Conservation (phyloP, 2,113 vertebrate genomes). For the Pseudopodoces humilis region DNA sequence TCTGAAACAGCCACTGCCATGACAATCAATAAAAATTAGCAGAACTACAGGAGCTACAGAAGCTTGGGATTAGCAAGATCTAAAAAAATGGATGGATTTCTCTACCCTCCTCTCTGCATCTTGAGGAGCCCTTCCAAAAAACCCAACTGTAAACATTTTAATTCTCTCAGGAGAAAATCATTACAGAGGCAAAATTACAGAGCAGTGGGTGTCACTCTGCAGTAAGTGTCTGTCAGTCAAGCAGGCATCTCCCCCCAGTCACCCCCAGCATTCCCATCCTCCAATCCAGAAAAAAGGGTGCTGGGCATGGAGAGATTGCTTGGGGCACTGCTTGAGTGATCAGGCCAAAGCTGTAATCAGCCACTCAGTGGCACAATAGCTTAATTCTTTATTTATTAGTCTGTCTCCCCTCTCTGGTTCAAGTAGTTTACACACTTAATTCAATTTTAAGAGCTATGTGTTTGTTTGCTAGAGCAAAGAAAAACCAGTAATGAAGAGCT, state of each 20-base stretch:
- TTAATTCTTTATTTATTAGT: background rate
- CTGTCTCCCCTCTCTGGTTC: background rate
- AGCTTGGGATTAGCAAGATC: background rate
- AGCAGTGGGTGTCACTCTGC: background rate
- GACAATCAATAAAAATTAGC: background rate
- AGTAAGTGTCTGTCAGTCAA: background rate
- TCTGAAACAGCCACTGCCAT: background rate
- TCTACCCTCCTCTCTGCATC: background rate
- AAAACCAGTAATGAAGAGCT: background rate
- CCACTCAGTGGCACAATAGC: background rate
- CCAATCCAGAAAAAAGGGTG: background rate
- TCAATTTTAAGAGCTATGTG: background rate
- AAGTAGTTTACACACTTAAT: background rate
- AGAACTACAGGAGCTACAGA: background rate
- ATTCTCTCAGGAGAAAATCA: background rate
- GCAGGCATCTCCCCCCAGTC: background rate
- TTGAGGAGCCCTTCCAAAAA: conserved; percentile 2
- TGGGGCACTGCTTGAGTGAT: background rate
- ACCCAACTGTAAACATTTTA: background rate
- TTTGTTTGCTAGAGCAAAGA: conserved; percentile 33
- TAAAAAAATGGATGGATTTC: conserved; percentile 16
- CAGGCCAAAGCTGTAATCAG: background rate
- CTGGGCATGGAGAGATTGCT: background rate
- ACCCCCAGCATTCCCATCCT: background rate
- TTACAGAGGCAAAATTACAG: background rate